These are phyloP conservation scores for Falco naumanni DNA, from an alignment of 2,797 vertebrate genomes.

Conservation along the genomic window DNA sequence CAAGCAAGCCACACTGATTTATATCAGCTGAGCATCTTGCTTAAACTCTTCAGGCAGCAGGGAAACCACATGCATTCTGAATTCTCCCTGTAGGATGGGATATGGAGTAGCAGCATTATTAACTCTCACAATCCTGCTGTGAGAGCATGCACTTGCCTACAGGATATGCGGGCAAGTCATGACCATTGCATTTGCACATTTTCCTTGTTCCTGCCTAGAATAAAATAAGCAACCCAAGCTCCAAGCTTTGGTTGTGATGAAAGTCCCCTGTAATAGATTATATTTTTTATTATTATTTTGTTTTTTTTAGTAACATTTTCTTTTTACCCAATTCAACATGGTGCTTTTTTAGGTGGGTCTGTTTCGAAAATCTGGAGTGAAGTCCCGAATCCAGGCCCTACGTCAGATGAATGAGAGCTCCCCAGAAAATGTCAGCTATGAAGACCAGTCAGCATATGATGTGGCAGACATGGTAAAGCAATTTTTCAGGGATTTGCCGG, in stretches of 20 bases:
- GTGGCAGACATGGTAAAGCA: slow-evolving; percentile 99
- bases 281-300: too few relatives aligned
- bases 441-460: slow-evolving; percentile 95
- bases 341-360: slow-evolving; percentile 87
- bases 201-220: neutral
- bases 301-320: neutral
- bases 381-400: slow-evolving; percentile 94
- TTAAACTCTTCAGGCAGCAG: slow-evolving; percentile 14
- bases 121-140: neutral
- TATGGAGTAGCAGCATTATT: neutral
- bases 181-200: neutral
- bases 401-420: slow-evolving; percentile 94
- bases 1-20: slow-evolving; percentile 41
- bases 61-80: slow-evolving; percentile 20
- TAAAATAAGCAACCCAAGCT: neutral
- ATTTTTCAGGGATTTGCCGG: slow-evolving; percentile 96
- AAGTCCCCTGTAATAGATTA: neutral
- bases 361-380: slow-evolving; percentile 97
- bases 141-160: neutral
- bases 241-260: neutral
- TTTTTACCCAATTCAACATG: neutral
- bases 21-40: slow-evolving; percentile 32
- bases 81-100: neutral
- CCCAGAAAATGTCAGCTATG: slow-evolving; percentile 91
- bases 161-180: neutral